These are phyloP conservation scores for Limnephilus auricula DNA, from an alignment of 2,888 invertebrate genomes.

Conservation along the genomic window DNA sequence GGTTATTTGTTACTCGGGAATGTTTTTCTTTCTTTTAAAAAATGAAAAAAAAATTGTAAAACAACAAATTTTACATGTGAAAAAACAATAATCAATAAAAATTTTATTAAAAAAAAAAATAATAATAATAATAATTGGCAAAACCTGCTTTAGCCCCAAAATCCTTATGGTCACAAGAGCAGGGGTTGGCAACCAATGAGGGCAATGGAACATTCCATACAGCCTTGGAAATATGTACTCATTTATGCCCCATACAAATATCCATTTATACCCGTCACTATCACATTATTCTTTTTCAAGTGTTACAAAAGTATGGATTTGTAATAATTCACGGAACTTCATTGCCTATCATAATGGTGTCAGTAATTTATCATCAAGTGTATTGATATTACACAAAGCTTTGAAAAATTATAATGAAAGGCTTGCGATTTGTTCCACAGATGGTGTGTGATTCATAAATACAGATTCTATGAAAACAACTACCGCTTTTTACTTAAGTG, in stretches of 20 bases:
- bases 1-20: too few species aligned
- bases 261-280: constrained; percentile 1
- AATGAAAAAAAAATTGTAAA: too few species aligned
- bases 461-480: not conserved
- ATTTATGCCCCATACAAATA: not conserved
- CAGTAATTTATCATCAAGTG: not conserved
- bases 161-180: not conserved
- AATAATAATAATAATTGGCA: not conserved
- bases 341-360: not conserved
- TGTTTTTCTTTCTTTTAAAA: too few species aligned
- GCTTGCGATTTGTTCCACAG: not conserved
- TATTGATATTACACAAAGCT: not conserved
- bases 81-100: too few species aligned
- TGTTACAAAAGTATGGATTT: not conserved
- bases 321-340: not conserved
- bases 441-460: not conserved
- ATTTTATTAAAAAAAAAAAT: too few species aligned
- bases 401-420: not conserved
- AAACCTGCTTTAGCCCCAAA: not conserved
- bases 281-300: constrained; percentile 6
- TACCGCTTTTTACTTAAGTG: too few species aligned
- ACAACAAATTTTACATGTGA: too few species aligned
- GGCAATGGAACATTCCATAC: constrained; percentile 15
- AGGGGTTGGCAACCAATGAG: not conserved
- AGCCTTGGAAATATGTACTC: not conserved